Percentiles rank a stretch among this genome's conserved stretches.
These are phyloP conservation scores for Chromobotia macracanthus DNA, from an alignment of 2,797 vertebrate species.

Conservation along the genomic window DNA sequence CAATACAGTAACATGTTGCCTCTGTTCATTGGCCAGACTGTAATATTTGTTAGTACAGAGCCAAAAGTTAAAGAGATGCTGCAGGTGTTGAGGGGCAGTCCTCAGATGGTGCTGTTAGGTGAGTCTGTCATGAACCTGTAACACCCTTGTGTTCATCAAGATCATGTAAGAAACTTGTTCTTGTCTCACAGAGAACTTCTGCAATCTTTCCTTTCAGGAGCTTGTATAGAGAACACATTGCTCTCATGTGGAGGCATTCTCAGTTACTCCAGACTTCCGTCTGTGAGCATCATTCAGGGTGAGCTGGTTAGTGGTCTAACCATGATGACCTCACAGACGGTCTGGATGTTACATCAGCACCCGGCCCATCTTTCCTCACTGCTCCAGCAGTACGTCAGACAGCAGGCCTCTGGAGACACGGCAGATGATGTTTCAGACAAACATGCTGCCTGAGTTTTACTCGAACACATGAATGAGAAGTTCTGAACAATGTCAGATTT, in stretches of 20 bases:
- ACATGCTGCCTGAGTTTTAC: too few species aligned
- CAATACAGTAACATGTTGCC: slow-evolving; percentile 81
- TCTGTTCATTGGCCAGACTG: slow-evolving; percentile 84
- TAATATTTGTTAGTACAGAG: slow-evolving; percentile 85
- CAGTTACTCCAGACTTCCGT: slow-evolving; percentile 83
- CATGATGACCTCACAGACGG: slow-evolving; percentile 76
- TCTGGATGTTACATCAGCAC: slow-evolving; percentile 79
- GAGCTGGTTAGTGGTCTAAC: slow-evolving; percentile 82
- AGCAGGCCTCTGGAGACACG: slow-evolving; percentile 58
- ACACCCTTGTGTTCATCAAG: not conserved
- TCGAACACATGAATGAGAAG: not conserved
- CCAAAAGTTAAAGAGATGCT: slow-evolving; percentile 87
- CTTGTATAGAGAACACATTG: too few species aligned
- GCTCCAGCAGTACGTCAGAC: slow-evolving; percentile 82
- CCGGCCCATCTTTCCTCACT: slow-evolving; percentile 79
- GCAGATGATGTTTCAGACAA: slow-evolving; percentile 5
- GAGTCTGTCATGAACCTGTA: slow-evolving; percentile 50
- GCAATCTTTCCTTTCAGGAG: slow-evolving; percentile 74
- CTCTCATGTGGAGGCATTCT: slow-evolving; percentile 84
- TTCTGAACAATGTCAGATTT: not conserved
- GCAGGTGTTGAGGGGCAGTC: slow-evolving; percentile 73
- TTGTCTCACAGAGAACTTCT: too few species aligned
- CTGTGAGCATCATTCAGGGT: slow-evolving; percentile 74
- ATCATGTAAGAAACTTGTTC: not conserved
- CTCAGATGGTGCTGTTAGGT: slow-evolving; percentile 88